Conservation (phyloP, 1,140 invertebrate genomes). For the Papilio machaon region DNA sequence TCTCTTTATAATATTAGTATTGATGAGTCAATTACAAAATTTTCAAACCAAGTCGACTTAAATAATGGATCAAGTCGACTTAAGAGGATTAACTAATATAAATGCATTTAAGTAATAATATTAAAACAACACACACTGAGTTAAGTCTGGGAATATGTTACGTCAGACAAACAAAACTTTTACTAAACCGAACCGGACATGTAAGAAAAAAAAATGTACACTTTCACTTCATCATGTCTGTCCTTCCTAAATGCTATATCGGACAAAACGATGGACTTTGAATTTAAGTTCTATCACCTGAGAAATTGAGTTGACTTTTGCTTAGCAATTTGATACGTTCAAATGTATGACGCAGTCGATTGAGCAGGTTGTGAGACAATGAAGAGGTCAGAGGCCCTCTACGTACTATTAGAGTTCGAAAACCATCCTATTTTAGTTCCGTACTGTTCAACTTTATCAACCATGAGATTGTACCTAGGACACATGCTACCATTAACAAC, state of each 20-base stretch:
- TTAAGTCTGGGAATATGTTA: slow-evolving; percentile 56
- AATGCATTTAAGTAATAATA: not conserved
- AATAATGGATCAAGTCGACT: too few relatives aligned
- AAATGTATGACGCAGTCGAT: not conserved
- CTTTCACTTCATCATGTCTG: slow-evolving; percentile 63
- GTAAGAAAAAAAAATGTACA: slow-evolving; percentile 65
- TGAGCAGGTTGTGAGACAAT: slow-evolving; percentile 61
- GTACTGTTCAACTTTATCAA: slow-evolving; percentile 6
- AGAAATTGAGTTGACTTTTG: not conserved
- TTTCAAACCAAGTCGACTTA: too few relatives aligned
- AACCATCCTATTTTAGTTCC: slow-evolving; percentile 42
- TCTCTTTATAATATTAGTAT: too few relatives aligned
- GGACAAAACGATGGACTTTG: not conserved
- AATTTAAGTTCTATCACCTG: slow-evolving; percentile 10
- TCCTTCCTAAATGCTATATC: slow-evolving; percentile 46
- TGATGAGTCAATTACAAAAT: too few relatives aligned
- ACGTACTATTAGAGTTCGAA: slow-evolving; percentile 42
- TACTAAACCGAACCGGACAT: slow-evolving; percentile 70
- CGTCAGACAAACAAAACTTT: slow-evolving; percentile 75
- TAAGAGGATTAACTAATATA: not conserved
- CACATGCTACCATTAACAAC: too few relatives aligned
- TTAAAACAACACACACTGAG: slow-evolving; percentile 42
- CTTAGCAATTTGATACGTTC: not conserved
- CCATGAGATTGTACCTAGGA: not conserved
- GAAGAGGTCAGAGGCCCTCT: slow-evolving; percentile 66